Conservation (phyloP, 2,113 vertebrate species). For the Saguinus midas region DNA sequence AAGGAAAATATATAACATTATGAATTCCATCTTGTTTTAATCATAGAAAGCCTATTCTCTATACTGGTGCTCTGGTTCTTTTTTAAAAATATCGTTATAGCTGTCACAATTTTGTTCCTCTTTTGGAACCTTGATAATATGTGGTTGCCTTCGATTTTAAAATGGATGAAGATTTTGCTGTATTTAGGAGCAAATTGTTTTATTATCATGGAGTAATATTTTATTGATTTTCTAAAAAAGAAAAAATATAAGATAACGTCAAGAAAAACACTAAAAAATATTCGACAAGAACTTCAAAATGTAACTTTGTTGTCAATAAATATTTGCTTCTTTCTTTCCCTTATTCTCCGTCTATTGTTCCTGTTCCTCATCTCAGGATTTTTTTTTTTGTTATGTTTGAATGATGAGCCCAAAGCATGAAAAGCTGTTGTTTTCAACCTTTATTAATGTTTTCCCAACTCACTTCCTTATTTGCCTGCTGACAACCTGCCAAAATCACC, state of each 20-base stretch:
- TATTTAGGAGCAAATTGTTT: background rate
- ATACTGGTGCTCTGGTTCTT: background rate
- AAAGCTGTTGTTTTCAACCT: slow-evolving; percentile 80
- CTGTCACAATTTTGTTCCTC: background rate
- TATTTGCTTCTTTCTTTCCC: slow-evolving; percentile 25
- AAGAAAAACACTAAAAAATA: background rate
- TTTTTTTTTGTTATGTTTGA: slow-evolving; percentile 68
- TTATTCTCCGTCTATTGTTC: slow-evolving; percentile 37
- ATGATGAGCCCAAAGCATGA: slow-evolving; percentile 74
- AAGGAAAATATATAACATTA: background rate
- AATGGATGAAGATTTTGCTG: background rate
- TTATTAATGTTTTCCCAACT: slow-evolving; percentile 83
- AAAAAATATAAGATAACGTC: background rate
- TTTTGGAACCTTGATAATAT: slow-evolving; percentile 35
- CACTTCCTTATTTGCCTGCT: slow-evolving; percentile 77
- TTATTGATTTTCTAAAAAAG: slow-evolving; percentile 11
- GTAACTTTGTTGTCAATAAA: slow-evolving; percentile 22
- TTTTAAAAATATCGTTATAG: background rate
- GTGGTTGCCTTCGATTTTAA: slow-evolving; percentile 46
- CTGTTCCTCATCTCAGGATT: slow-evolving; percentile 64
- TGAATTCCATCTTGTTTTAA: background rate
- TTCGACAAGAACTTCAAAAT: slow-evolving; percentile 60
- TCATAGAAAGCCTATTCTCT: background rate
- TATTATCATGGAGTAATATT: background rate
- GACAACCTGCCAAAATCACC: slow-evolving; percentile 82